These are phyloP conservation scores for Stigmatopora nigra DNA, from an alignment of 2,113 vertebrate species.

Conservation along the genomic window DNA sequence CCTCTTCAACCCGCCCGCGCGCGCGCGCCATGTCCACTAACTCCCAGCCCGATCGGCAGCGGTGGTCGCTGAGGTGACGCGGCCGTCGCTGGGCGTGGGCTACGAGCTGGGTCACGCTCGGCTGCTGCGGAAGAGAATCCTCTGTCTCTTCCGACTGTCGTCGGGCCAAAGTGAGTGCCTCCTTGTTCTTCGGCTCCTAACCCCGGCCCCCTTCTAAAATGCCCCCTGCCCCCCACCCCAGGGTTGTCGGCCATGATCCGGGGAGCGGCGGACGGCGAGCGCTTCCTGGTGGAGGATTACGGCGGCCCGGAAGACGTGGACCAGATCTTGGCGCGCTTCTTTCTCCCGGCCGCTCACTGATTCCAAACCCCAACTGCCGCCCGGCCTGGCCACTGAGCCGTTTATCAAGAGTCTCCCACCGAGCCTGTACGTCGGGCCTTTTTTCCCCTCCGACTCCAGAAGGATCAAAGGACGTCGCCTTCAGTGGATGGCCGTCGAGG, in stretches of 20 bases:
- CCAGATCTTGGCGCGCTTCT: constrained; percentile 36
- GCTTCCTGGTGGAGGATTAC: constrained; percentile 42
- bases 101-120: constrained; percentile 50
- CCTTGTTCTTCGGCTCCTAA: neutral
- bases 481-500: no score
- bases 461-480: no score
- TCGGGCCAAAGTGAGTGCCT: constrained; percentile 45
- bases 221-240: constrained; percentile 6
- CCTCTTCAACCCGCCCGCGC: neutral
- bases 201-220: no score
- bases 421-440: no score
- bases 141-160: constrained; percentile 53
- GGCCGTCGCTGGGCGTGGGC: constrained; percentile 56
- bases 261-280: constrained; percentile 26
- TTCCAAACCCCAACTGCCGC: neutral
- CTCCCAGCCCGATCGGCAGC: constrained; percentile 16
- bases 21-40: no score
- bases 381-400: no score
- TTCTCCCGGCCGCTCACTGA: constrained; percentile 3
- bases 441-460: no score
- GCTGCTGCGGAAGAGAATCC: constrained; percentile 38
- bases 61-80: constrained; percentile 52
- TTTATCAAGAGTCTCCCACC: no score
- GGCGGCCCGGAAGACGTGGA: constrained; percentile 34
- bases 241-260: constrained; percentile 59